Evolutionary conservation across 2,797 vertebrate genomes (phyloP).

Genomic region (Mustela erminea): DNA sequence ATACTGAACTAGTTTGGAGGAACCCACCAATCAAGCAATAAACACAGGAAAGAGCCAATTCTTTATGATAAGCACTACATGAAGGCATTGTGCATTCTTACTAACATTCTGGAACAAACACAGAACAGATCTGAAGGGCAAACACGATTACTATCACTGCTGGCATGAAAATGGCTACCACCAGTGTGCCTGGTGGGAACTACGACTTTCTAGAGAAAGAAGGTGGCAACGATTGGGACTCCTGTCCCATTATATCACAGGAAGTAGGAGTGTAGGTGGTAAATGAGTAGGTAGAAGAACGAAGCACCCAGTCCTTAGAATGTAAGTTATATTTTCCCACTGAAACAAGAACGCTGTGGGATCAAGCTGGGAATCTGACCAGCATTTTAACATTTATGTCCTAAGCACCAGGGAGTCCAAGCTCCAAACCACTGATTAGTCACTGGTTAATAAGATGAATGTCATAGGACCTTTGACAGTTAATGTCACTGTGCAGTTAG

Average conservation of each 20-base stretch:
- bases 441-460: neutral
- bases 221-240: neutral
- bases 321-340: neutral
- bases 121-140: neutral
- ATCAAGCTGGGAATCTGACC: neutral
- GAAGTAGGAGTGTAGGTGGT: neutral
- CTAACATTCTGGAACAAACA: neutral
- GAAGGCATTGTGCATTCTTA: neutral
- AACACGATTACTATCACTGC: neutral
- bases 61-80: neutral
- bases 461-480: neutral
- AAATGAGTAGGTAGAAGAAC: neutral
- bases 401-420: neutral
- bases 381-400: neutral
- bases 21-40: neutral
- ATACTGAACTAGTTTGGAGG: neutral
- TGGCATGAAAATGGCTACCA: neutral
- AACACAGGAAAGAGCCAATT: neutral
- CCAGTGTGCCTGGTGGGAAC: neutral
- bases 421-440: neutral
- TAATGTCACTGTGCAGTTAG: neutral
- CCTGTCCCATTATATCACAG: neutral
- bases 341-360: neutral
- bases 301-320: neutral
- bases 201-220: neutral